Conservation (phyloP, 2,888 invertebrate species). For the Volucella zonaria region DNA sequence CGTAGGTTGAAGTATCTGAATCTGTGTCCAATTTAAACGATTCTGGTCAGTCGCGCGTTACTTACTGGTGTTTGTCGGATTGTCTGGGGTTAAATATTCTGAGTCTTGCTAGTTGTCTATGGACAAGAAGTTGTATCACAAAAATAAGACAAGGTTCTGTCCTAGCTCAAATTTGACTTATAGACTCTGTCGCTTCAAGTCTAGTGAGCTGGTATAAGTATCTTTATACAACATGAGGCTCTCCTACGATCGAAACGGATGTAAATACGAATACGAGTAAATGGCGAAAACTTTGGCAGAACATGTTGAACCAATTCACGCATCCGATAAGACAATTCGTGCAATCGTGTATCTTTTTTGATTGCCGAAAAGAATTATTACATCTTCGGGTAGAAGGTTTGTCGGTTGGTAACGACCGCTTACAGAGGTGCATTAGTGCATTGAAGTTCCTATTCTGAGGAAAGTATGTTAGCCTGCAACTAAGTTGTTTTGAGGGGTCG, state of each 20-base stretch:
- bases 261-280: conserved; percentile 5
- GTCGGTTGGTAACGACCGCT: too few relatives aligned
- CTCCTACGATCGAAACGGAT: background rate
- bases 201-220: background rate
- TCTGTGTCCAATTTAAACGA: conserved; percentile 74
- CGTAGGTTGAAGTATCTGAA: conserved; percentile 72
- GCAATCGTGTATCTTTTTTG: conserved; percentile 28
- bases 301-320: conserved; percentile 53
- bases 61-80: conserved; percentile 55
- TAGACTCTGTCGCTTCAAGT: conserved; percentile 14
- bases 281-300: conserved; percentile 44
- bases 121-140: conserved; percentile 42
- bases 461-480: too few relatives aligned
- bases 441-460: too few relatives aligned
- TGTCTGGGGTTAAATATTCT: conserved; percentile 58
- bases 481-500: too few relatives aligned
- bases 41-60: conserved; percentile 65
- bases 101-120: conserved; percentile 42
- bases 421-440: too few relatives aligned
- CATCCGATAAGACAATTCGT: conserved; percentile 52
- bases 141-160: conserved; percentile 60
- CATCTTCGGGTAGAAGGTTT: too few relatives aligned
- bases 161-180: conserved; percentile 69
- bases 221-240: background rate
- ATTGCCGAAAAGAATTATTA: conserved; percentile 25